Evolutionary conservation across 2,888 invertebrate species (phyloP).

Genomic region (Atherix ibis): DNA sequence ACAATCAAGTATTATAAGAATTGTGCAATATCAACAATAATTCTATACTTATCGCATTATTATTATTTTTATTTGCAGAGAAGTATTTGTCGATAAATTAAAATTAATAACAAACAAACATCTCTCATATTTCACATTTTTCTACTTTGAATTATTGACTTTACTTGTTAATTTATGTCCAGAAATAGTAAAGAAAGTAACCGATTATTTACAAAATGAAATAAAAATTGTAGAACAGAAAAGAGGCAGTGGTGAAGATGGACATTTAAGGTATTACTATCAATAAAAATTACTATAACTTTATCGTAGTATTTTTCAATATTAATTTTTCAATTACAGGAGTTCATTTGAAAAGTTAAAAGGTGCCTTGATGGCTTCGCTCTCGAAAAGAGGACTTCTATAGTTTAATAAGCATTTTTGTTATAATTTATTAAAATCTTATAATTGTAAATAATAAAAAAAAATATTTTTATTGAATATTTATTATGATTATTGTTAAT

Average conservation of each 20-base stretch:
- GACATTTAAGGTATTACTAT: slow-evolving; percentile 20
- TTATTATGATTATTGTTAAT: too few relatives aligned
- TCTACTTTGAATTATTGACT: slow-evolving; percentile 26
- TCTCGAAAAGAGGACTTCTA: background rate
- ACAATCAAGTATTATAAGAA: slow-evolving; percentile 12
- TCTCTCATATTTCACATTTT: slow-evolving; percentile 28
- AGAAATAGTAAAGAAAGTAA: slow-evolving; percentile 18
- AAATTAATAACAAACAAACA: slow-evolving; percentile 25
- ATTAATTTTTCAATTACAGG: slow-evolving; percentile 2
- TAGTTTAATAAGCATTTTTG: too few relatives aligned
- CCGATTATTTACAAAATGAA: slow-evolving; percentile 21
- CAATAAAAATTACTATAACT: too few relatives aligned
- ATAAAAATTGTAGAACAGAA: slow-evolving; percentile 24
- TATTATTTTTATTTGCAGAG: slow-evolving; percentile 9
- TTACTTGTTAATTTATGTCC: slow-evolving; percentile 22
- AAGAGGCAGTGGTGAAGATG: slow-evolving; percentile 28
- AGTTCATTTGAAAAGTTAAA: slow-evolving; percentile 5
- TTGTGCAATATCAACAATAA: too few relatives aligned
- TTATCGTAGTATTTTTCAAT: too few relatives aligned
- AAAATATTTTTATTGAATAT: too few relatives aligned
- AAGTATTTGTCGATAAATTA: slow-evolving; percentile 18
- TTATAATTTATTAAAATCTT: too few relatives aligned
- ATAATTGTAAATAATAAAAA: too few relatives aligned
- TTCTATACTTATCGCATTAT: too few relatives aligned
- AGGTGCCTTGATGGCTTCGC: slow-evolving; percentile 2